Conservation (phyloP, 2,888 invertebrate genomes). For the Dasysyrphus albostriatus region DNA sequence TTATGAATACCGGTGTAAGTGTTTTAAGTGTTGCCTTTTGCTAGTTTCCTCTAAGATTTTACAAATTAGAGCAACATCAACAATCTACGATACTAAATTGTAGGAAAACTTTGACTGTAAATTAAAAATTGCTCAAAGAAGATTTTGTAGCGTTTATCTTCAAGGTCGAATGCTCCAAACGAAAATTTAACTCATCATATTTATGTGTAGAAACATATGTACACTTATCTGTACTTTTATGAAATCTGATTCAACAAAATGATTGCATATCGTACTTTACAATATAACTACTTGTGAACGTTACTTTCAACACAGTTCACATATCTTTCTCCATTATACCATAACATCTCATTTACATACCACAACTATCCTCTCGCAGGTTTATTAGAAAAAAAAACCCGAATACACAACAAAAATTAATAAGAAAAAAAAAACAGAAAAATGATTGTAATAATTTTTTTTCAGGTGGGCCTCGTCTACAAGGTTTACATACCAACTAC, state of each 20-base stretch:
- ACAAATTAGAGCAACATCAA: too few relatives aligned
- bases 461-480: conserved; percentile 56
- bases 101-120: too few relatives aligned
- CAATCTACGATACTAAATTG: too few relatives aligned
- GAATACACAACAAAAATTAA: background rate
- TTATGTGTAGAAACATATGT: too few relatives aligned
- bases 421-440: background rate
- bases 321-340: conserved; percentile 31
- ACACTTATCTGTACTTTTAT: background rate
- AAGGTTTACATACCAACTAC: conserved; percentile 25
- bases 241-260: background rate
- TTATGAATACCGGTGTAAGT: too few relatives aligned
- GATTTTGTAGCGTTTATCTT: too few relatives aligned
- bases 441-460: conserved; percentile 43
- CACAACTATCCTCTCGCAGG: conserved; percentile 18
- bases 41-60: too few relatives aligned
- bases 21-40: too few relatives aligned
- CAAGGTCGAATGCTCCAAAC: too few relatives aligned
- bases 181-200: too few relatives aligned
- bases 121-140: too few relatives aligned
- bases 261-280: background rate
- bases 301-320: conserved; percentile 14
- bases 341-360: conserved; percentile 36
- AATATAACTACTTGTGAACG: background rate
- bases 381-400: conserved; percentile 31